A percentile compares a stretch with the other conserved stretches of the same genome.
Evolutionary conservation across 2,888 invertebrate species (phyloP).

Genomic region (Oligia fasciuncula): DNA sequence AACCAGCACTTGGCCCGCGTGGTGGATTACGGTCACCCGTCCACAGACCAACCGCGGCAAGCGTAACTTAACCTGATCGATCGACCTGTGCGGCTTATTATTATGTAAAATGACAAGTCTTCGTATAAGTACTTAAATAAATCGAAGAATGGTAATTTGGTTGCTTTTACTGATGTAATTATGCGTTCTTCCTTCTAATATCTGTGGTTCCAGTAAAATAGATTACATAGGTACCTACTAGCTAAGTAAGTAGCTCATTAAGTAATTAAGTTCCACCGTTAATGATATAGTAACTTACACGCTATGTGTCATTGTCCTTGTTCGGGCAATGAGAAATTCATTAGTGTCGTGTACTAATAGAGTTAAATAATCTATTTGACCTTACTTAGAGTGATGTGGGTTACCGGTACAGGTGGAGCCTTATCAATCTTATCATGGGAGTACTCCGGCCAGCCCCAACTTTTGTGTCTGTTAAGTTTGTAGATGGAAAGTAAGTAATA

Average conservation of each 20-base stretch:
- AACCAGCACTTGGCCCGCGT: too few species aligned
- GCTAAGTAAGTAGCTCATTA: constrained; percentile 30
- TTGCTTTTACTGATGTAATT: background rate
- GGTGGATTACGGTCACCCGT: too few species aligned
- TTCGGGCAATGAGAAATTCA: constrained; percentile 29
- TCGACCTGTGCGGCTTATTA: too few species aligned
- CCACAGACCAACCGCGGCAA: too few species aligned
- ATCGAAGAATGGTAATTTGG: background rate
- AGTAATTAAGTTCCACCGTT: constrained; percentile 48
- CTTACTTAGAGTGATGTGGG: background rate
- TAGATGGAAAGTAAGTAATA: background rate
- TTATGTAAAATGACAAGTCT: background rate
- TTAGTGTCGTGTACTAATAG: constrained; percentile 4
- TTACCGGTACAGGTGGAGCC: background rate
- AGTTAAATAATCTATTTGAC: background rate
- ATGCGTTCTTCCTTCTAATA: background rate
- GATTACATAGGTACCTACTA: background rate
- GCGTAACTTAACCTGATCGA: too few species aligned
- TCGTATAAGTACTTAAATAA: background rate
- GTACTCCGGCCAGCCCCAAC: background rate
- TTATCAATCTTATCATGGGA: background rate
- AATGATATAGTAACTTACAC: constrained; percentile 25
- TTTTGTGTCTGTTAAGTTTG: background rate
- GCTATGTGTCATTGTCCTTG: constrained; percentile 5
- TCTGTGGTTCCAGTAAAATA: background rate